Evolutionary conservation across 2,888 invertebrate genomes (phyloP).

Genomic region (Chrysodeixis includens): DNA sequence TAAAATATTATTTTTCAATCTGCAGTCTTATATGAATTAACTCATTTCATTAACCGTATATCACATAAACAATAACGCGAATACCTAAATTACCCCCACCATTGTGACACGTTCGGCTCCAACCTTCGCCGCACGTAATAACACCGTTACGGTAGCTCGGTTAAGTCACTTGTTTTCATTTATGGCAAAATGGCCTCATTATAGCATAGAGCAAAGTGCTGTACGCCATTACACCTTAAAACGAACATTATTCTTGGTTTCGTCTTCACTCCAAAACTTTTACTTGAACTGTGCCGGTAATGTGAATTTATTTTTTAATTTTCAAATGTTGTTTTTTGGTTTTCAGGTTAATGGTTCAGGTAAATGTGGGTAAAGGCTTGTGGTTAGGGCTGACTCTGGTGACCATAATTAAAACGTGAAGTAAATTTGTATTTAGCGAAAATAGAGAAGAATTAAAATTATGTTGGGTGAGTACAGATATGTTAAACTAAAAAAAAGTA

Average conservation of each 20-base stretch:
- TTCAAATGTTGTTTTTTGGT: conserved; percentile 17
- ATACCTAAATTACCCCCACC: conserved; percentile 2
- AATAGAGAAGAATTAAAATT: too few species aligned
- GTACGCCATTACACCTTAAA: conserved; percentile 76
- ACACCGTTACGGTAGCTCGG: conserved; percentile 74
- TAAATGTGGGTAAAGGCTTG: not conserved
- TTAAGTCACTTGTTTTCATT: conserved; percentile 82
- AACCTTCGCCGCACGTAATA: conserved; percentile 56
- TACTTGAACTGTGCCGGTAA: conserved; percentile 46
- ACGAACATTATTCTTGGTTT: conserved; percentile 77
- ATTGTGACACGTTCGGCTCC: conserved; percentile 33
- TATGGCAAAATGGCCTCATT: conserved; percentile 79
- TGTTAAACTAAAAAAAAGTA: too few species aligned
- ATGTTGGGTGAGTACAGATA: too few species aligned
- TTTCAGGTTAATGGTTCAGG: not conserved
- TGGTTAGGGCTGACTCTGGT: too few species aligned
- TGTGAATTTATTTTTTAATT: conserved; percentile 48
- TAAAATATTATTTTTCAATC: too few species aligned
- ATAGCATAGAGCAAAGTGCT: conserved; percentile 80
- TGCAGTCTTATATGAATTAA: too few species aligned
- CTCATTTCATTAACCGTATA: not conserved
- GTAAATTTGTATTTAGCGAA: too few species aligned
- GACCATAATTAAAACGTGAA: too few species aligned
- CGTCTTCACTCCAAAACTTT: conserved; percentile 68
- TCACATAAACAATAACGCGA: not conserved